Base-by-base conservation (phyloP, 2,113 vertebrate genomes). In the Otocyon megalotis region DNA sequence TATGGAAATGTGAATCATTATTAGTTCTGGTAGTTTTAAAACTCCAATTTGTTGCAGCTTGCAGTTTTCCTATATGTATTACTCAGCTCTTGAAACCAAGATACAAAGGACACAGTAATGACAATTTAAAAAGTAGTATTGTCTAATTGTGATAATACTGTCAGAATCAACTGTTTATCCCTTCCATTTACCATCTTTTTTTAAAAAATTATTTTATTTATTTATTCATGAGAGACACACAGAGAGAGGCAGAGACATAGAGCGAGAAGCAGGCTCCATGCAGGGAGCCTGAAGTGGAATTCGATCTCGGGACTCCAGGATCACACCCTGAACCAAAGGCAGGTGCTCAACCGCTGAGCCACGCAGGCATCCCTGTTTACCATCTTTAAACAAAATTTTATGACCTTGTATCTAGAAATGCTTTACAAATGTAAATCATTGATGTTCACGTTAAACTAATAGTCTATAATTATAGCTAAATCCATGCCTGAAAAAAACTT, bases 1-100 rank as follows among this genome's bases (percentile, higher is more conserved):
- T 76, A 84, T 15, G 1, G 76, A 92, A 96, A 71, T 77, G 13
- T 96, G 63, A 92, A 50, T 85, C 19, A 82, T 88, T 87, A 76
- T 60, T 65, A 83, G 12, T 84, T 28, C n/a, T 84, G 56, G 32
- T 93, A 82, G 72, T 90, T 94, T 83, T 92, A 15, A 95, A 95
- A 19, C 28, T 71, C 9, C 15, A 53, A 74, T n/a, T 76, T 93
- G 65, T 87, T 72, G 63, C 53, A 96, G 30, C 0, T 82, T 90
- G 8, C 67, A 90, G 30, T 48, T 14, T 71, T 72, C 22, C 32
- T 60, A 67, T 16, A 16, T 94, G 3, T 60, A 87, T 81, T 88
- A 92, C 4, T 88, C 43, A 89, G 54, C 54, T 93, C 43, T 93
- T 92, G 28, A 94, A 87, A 93, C 1, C 3, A 92, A 92, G 37